Evolutionary conservation across 1,140 invertebrate species (phyloP), one percentile per base, ranked within the genome.

Genomic region (Drosophila kanapiae): DNA sequence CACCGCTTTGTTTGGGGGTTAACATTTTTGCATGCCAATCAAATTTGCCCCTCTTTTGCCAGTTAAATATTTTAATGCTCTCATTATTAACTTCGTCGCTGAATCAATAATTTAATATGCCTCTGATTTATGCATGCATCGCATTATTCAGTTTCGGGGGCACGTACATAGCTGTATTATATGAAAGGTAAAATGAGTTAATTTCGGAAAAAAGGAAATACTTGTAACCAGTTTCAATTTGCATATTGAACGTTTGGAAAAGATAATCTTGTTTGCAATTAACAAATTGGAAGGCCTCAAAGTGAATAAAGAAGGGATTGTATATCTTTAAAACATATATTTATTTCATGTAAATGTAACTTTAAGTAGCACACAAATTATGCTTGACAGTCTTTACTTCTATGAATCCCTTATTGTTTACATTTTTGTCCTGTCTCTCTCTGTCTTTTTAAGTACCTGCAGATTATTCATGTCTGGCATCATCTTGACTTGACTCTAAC

Each of bases 91-190:
- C 51, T 71, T 82, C 71, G 76, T 74, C 64, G 72, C 58, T 49
- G 75, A 88, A 79, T 80, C 71, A 88, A 87, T 87, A 61, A 80
- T 87, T 82, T 62, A 70, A 74, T 53, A 49, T 43, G 65, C 51
- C 53, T 60, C 84, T 48, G 80, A 88, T 77, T 87, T 87, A 68
- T 56, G 63, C 27, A 45, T 68, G 49, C 72, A 42, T 16, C 18
- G 14, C 27, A 54, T 54, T n/a, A 38, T 54, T 54, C 13, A 33
- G 33, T 14, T 38, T 37, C 33, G 51, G 33, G 47, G 37, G 47
- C 83, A 86, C 76, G 70, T 71, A 86, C 76, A 65, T 71, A 82
- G 61, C 53, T 38, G 42, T 37, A 45, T 79, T 78, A 80, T 35
- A 6, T 54, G 53, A 43, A 7, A 67, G 43, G 61, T 86, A 78